These are phyloP conservation scores for Diaprepes abbreviatus DNA, from an alignment of 2,888 invertebrate genomes.

Conservation along the genomic window DNA sequence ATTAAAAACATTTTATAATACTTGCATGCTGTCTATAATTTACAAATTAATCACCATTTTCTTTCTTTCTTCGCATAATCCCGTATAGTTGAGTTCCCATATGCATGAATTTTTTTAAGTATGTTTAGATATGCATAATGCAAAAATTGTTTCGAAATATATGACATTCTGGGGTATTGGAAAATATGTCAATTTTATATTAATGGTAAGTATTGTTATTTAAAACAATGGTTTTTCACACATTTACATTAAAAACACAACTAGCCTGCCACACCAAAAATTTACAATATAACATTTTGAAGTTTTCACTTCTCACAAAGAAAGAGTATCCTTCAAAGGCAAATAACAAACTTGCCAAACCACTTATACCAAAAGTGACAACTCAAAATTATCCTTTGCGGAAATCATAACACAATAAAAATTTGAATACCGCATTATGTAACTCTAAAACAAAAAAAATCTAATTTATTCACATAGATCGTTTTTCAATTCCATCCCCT, in stretches of 20 bases:
- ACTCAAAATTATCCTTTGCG: constrained; percentile 20
- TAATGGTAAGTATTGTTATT: constrained; percentile 63
- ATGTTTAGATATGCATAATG: constrained; percentile 27
- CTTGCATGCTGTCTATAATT: not conserved
- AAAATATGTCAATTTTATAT: constrained; percentile 58
- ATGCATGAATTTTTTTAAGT: constrained; percentile 18
- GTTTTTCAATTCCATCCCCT: constrained; percentile 55
- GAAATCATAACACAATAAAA: constrained; percentile 26
- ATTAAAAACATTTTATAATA: no score
- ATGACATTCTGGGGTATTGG: constrained; percentile 66
- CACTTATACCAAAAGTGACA: constrained; percentile 17
- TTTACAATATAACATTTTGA: no score
- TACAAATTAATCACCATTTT: not conserved
- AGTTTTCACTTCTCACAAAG: constrained; percentile 9
- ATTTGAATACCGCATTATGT: constrained; percentile 27
- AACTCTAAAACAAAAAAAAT: constrained; percentile 59
- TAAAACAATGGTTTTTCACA: constrained; percentile 18
- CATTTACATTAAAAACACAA: constrained; percentile 9
- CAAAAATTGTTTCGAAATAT: constrained; percentile 38
- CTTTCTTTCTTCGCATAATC: not conserved
- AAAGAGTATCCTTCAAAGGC: no score
- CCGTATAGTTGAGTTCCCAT: not conserved
- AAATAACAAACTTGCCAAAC: constrained; percentile 28
- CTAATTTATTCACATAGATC: constrained; percentile 61
- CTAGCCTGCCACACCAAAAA: no score